These are phyloP conservation scores for Melanostigma gelatinosum DNA, from an alignment of 2,113 vertebrate species.

Conservation along the genomic window DNA sequence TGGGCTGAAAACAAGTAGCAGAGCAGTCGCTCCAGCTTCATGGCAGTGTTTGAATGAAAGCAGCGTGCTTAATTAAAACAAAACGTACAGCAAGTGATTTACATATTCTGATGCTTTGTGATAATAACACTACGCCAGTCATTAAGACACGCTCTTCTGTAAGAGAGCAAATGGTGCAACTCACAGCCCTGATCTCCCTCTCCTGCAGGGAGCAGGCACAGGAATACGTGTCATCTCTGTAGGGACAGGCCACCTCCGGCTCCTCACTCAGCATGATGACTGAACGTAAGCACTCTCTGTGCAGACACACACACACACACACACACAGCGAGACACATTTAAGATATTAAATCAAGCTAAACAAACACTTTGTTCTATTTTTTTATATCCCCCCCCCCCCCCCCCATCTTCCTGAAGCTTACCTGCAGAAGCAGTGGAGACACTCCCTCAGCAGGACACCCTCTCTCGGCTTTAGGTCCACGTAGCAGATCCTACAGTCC, in stretches of 20 bases:
- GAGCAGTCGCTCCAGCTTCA: neutral
- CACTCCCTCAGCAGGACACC: constrained; percentile 89
- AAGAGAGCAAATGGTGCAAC: constrained; percentile 43
- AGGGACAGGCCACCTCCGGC: constrained; percentile 88
- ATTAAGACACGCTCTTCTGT: neutral
- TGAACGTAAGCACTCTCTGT: constrained; percentile 87
- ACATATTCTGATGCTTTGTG: neutral
- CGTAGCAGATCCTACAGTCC: constrained; percentile 88
- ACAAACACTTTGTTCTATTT: neutral
- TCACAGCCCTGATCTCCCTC: constrained; percentile 89
- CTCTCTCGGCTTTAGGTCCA: constrained; percentile 79
- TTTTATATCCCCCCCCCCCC: neutral
- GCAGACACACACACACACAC: neutral
- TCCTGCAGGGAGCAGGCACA: constrained; percentile 86
- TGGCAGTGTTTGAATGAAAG: neutral
- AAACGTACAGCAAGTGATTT: neutral
- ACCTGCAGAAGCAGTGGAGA: constrained; percentile 90
- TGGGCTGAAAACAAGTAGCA: neutral
- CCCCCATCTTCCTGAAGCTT: neutral
- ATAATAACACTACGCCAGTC: neutral
- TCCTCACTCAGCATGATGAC: constrained; percentile 87
- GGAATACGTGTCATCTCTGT: constrained; percentile 85
- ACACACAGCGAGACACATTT: neutral
- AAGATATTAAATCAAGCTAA: neutral
- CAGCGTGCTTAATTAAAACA: neutral